These are phyloP conservation scores for Scomber colias DNA, from an alignment of 2,113 vertebrate species.

Conservation along the genomic window DNA sequence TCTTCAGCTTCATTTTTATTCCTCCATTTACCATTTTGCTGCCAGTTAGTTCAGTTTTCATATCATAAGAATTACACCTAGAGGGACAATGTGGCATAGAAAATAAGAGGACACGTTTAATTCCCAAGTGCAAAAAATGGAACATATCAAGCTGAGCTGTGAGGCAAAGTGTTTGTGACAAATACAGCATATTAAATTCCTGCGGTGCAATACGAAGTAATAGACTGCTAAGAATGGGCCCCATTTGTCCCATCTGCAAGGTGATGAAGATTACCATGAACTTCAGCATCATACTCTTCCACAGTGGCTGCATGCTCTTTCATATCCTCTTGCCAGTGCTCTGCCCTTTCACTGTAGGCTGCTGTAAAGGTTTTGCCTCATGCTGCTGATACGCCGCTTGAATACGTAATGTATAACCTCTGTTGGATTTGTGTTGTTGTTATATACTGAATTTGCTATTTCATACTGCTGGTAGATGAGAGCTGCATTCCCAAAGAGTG, in stretches of 20 bases:
- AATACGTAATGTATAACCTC: conserved; percentile 65
- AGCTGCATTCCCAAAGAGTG: conserved; percentile 30
- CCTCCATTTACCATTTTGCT: conserved; percentile 34
- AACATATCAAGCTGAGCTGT: conserved; percentile 58
- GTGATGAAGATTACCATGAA: conserved; percentile 70
- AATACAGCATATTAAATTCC: conserved; percentile 57
- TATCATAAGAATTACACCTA: conserved; percentile 45
- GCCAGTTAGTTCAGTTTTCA: conserved; percentile 34
- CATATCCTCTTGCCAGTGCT: conserved; percentile 49
- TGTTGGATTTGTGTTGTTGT: conserved; percentile 50
- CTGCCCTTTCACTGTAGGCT: conserved; percentile 69
- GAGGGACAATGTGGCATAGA: conserved; percentile 34
- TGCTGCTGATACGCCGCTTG: conserved; percentile 48
- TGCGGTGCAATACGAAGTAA: conserved; percentile 43
- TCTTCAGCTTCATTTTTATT: conserved; percentile 29
- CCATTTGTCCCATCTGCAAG: conserved; percentile 61
- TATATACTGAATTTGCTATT: conserved; percentile 28
- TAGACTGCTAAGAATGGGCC: conserved; percentile 26
- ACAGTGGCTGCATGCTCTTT: conserved; percentile 55
- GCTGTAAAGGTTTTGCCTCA: conserved; percentile 67
- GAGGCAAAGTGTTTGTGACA: conserved; percentile 59
- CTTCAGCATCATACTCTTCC: conserved; percentile 58
- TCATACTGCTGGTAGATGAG: conserved; percentile 11
- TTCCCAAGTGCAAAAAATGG: conserved; percentile 41
- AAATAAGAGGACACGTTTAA: conserved; percentile 59